Conservation (phyloP, 2,888 invertebrate species). For the Chymomyza caudatula region DNA sequence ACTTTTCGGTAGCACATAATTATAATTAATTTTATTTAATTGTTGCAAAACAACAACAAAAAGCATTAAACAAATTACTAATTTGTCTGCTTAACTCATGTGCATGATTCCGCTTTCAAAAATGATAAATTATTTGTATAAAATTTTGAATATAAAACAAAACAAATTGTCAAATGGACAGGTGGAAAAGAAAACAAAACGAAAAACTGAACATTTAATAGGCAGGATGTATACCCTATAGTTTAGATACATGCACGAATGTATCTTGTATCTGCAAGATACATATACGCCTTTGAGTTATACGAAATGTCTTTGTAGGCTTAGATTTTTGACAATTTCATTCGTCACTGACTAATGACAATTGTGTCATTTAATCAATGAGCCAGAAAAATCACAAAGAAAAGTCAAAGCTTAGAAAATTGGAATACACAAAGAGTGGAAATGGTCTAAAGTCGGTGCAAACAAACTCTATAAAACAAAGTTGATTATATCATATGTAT, state of each 20-base stretch:
- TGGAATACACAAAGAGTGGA: too few species aligned
- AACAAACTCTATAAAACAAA: neutral
- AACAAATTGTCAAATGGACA: slow-evolving; percentile 32
- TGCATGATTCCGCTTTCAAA: neutral
- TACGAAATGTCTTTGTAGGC: neutral
- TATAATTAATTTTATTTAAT: slow-evolving; percentile 34
- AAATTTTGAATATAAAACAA: neutral
- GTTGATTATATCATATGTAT: neutral
- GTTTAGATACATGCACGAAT: too few species aligned
- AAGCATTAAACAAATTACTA: neutral
- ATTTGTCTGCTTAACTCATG: neutral
- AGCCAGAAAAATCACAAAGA: neutral
- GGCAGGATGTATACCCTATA: slow-evolving; percentile 21
- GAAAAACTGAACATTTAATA: slow-evolving; percentile 29
- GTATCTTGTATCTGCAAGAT: neutral
- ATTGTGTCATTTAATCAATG: neutral
- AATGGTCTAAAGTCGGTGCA: too few species aligned
- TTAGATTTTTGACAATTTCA: neutral
- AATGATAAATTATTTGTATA: neutral
- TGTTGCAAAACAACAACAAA: neutral
- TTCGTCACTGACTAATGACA: neutral
- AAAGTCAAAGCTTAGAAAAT: neutral
- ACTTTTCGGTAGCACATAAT: slow-evolving; percentile 35
- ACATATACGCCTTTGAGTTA: neutral
- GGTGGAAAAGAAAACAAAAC: slow-evolving; percentile 25